Evolutionary conservation across 2,888 invertebrate species (phyloP), one percentile per base, ranked within the genome.

Genomic region (Pristionchus entomophagus): DNA sequence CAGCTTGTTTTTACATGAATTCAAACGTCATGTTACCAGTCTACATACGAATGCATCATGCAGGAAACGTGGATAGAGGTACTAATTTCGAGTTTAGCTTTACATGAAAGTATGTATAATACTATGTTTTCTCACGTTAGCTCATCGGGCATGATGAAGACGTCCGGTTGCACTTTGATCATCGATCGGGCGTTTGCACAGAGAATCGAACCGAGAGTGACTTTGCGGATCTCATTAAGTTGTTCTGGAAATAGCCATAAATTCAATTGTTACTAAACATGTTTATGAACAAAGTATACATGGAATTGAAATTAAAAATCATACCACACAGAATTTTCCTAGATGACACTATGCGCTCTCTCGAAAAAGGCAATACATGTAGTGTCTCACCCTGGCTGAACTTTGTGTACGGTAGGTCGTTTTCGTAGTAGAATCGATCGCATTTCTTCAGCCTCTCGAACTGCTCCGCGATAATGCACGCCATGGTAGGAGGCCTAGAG

Each of bases 401-500:
- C 38, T 88, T 88, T 5, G 89, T 85, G 77, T 89, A 87, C n/a
- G 91, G 88, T 17, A 86, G 86, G 17, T 89, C 89, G 86, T 91
- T 92, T 83, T 93, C 93, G 86, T 92, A 93, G 83, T 91, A 99
- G 95, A 96, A 98, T 91, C 98, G 95, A 95, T 99, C 99, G 93
- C 98, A 98, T 93, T 97, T 97, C 84, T 92, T 92, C 81, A 92
- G 86, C 49, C 93, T 87, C 38, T 88, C 86, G 88, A 93, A 93
- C 94, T 98, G 98, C 82, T 97, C 96, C 83, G 97, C 98, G 91
- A 99, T 97, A 91, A 99, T 96, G 96, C 95, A 95, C 32, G 97
- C 97, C 93, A 98, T 96, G 0, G 98, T 98, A 0, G 98, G 98
- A 3, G 84, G 84, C 84, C 84, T 84, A 32, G 5, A 49, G 38